These are phyloP conservation scores for Sebastes umbrosus DNA, from an alignment of 2,797 vertebrate genomes.

Conservation along the genomic window DNA sequence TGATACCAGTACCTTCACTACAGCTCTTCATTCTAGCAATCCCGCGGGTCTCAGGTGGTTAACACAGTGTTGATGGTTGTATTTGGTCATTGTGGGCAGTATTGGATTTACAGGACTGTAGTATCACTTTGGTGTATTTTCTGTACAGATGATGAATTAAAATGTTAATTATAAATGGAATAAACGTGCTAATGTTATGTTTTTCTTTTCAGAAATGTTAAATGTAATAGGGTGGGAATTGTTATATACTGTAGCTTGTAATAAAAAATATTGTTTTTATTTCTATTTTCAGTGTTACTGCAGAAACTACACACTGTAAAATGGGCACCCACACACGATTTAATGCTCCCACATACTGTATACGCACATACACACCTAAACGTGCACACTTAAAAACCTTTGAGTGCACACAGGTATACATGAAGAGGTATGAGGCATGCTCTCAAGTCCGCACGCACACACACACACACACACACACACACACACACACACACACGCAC, in stretches of 20 bases:
- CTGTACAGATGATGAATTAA: not conserved
- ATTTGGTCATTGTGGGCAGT: not conserved
- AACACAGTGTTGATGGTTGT: not conserved
- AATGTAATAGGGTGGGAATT: not conserved
- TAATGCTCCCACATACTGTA: not conserved
- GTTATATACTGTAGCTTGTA: not conserved
- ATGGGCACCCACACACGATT: not conserved
- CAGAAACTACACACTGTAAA: not conserved
- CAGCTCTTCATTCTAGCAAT: too few relatives aligned
- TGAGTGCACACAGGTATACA: not conserved
- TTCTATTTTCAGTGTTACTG: not conserved
- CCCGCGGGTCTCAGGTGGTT: too few relatives aligned
- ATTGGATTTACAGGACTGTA: not conserved
- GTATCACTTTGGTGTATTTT: not conserved
- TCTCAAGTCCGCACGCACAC: too few relatives aligned
- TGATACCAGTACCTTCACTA: too few relatives aligned
- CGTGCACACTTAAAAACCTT: not conserved
- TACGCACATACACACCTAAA: not conserved
- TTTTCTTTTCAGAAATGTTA: not conserved
- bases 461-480: not conserved
- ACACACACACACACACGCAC: not conserved
- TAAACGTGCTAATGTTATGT: not conserved
- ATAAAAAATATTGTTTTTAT: not conserved
- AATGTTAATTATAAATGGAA: not conserved
- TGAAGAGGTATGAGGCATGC: not conserved